Evolutionary conservation across 92 coral and sea anemone species (phyloP).

Genomic region (Epizoanthus ramosus): DNA sequence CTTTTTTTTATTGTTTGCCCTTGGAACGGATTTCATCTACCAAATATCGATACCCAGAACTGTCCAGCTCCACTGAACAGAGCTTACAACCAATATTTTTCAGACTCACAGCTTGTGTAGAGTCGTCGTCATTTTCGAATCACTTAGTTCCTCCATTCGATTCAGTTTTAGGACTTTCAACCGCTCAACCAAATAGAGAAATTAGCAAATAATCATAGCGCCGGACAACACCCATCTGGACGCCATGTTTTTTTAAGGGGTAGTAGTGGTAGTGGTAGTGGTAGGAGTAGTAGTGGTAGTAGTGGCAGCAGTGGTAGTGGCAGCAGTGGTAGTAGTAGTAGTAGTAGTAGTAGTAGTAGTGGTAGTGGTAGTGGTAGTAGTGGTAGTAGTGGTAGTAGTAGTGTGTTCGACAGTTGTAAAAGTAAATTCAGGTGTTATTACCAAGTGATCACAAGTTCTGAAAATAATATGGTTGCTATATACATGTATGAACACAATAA

Average conservation of each 20-base stretch:
- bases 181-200: background rate
- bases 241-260: constrained; percentile 33
- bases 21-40: constrained; percentile 9
- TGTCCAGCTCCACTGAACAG: background rate
- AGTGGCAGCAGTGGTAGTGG: constrained; percentile 8
- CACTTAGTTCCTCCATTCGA: constrained; percentile 15
- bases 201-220: background rate
- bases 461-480: too few species aligned
- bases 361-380: background rate
- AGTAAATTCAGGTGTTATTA: too few species aligned
- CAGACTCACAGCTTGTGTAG: background rate
- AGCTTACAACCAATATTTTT: background rate
- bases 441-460: too few species aligned
- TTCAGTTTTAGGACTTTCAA: constrained; percentile 9
- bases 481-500: too few species aligned
- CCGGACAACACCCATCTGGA: background rate
- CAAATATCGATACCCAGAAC: background rate
- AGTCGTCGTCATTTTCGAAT: background rate
- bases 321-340: constrained; percentile 1
- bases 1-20: constrained; percentile 3
- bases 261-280: too few species aligned
- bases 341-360: background rate
- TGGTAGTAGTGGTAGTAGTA: too few species aligned
- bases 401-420: too few species aligned
- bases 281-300: too few species aligned